Conservation (phyloP, 2,113 vertebrate species). For the Sitta europaea region DNA sequence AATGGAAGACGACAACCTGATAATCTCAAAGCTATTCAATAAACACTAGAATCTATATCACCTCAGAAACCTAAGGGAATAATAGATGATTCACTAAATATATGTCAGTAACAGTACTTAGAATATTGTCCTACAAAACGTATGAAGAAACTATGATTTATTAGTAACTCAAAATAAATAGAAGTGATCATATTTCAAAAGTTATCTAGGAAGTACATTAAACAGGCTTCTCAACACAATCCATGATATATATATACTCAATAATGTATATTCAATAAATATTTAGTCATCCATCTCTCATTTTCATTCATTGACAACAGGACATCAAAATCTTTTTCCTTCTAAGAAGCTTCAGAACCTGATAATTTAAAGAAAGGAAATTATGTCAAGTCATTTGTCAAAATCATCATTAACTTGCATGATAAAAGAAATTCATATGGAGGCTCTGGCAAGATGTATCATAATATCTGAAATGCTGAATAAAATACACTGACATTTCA, state of each 20-base stretch:
- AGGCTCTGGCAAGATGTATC: not conserved
- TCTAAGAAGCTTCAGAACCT: not conserved
- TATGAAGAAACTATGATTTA: not conserved
- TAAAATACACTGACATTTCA: not conserved
- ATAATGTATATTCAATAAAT: not conserved
- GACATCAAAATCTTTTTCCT: not conserved
- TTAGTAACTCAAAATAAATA: not conserved
- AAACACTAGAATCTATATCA: not conserved
- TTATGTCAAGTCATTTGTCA: not conserved
- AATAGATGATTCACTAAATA: not conserved
- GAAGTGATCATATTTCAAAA: not conserved
- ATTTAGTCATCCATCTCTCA: not conserved
- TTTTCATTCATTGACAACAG: not conserved
- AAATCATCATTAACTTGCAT: not conserved
- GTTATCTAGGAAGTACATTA: not conserved
- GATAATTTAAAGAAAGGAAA: not conserved
- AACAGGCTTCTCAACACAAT: not conserved
- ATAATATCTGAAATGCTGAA: not conserved
- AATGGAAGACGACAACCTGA: not conserved
- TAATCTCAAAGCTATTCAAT: not conserved
- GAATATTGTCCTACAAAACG: not conserved
- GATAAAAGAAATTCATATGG: not conserved
- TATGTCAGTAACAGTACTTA: not conserved
- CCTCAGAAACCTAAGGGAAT: not conserved
- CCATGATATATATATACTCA: not conserved